Evolutionary conservation across 2,113 vertebrate species (phyloP), one percentile per base, ranked within the genome.

Genomic region (Merops nubicus): DNA sequence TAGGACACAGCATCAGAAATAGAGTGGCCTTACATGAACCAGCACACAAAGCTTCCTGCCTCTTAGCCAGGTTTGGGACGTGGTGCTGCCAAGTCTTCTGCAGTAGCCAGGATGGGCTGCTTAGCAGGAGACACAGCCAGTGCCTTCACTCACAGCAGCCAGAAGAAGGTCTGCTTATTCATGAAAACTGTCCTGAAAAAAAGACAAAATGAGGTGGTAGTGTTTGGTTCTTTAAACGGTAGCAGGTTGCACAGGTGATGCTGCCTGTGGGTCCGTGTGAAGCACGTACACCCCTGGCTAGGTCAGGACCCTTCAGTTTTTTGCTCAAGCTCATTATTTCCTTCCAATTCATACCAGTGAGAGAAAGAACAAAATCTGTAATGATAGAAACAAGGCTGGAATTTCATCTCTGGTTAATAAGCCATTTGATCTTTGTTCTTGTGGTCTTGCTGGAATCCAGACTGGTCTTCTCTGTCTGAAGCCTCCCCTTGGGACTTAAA

Each of bases 341-440:
- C 23, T 93, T 88, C 59, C 70, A 42, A 84, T 84, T 69, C 80
- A 63, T 50, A 77, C 29, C 36, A 80, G 4, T 45, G 60, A 88
- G 64, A 78, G 63, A 72, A 92, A 89, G 73, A 94, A 80, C n/a
- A 75, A n/a, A 81, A 84, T 68, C 79, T 53, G 25, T 72, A 68
- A 59, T 0, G 0, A 59, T 64, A 64, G 63, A 59, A 81, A 53
- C 26, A 91, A 94, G 59, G 17, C 48, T 97, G 95, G 89, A 93
- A 95, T 97, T 96, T 92, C 65, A 93, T 65, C 91, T 96, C 38
- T 64, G 85, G 56, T 80, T 92, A 94, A 80, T 78, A 88, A 93
- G 65, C 76, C 76, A 90, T 86, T 95, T 73, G 67, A 83, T 92
- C 84, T 88, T 83, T 88, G 80, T 57, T 83, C 28, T 53, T 91